Base-by-base conservation (phyloP, 1,140 invertebrate species). In the Rhopalosiphum padi region DNA sequence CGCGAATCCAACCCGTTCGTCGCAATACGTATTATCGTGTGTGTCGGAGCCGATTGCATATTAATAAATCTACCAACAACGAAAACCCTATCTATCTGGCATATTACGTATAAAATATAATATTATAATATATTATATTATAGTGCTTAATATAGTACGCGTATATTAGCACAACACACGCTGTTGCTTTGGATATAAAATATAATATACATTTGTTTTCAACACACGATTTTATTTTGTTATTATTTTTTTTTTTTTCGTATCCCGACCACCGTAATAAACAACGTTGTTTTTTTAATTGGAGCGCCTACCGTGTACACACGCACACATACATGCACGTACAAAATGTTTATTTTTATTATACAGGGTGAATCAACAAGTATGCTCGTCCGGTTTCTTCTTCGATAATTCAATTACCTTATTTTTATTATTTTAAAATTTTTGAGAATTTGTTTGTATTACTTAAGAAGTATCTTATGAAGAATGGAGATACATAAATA, bases 251-350 rank as follows among this genome's bases (percentile, higher is more conserved):
- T 41, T 85, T 37, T 41, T 86, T 41, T 2, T 46, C 37, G 2
- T 41, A 30, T 41, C 37, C 83, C 83, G 41, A 43, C 86, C 30
- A 46, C 3, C n/a, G 46, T 6, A 88, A 88, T 88, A 88, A 87
- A 88, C 86, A 51, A 51, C 21, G 30, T 88, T n/a, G 11, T 46
- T 46, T 35, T 88, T 88, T 88, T 88, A 51, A 88, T 88, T 88
- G 46, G 86, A 88, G 86, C 22, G 46, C 46, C 46, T 51, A 88
- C 86, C 30, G 86, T n/a, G 46, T 88, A 35, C 46, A 30, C 83
- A 30, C 23, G 30, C 60, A 68, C 60, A 68, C 60, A 68, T 11
- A n/a, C 60, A 11, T 30, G 30, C 60, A 18, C 11, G 30, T 15
- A 30, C 60, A n/a, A 46, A 46, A 46, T 46, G 46, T 46, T 46